Evolutionary conservation across 2,888 invertebrate species (phyloP), one percentile per base, ranked within the genome.

Genomic region (Cantharis flavilabris): DNA sequence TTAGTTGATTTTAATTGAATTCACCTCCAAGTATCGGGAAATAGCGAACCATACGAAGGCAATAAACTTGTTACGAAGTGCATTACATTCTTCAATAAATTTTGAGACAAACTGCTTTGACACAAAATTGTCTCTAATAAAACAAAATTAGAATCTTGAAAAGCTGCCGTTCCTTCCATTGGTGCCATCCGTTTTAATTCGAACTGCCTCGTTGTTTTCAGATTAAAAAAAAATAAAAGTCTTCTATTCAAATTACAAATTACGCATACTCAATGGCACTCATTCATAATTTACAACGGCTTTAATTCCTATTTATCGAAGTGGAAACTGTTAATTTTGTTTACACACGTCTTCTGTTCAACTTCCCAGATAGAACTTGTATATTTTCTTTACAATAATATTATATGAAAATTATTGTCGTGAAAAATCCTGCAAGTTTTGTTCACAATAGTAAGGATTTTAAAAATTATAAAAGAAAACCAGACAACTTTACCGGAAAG

Each of bases 1-100:
- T 83, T 84, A 84, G 85, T 82, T 82, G 82, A 82, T 84, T 83
- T 81, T 84, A 83, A 83, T 85, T 83, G 82, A 84, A 84, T 84
- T 83, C 80, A 67, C 65, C 72, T 63, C 69, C 30, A 76, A 76
- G 77, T 75, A 77, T 79, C 75, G 72, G 49, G 77, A 75, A 73
- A 76, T 77, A 33, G 74, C 70, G 62, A 26, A 20, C 63, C 23
- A 20, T 62, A 20, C 16, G 23, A 49, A 71, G 63, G 62, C 71
- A 62, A 71, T 63, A 71, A 71, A 71, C 71, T 71, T 63, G 49
- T 71, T 26, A 63, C 63, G 71, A 63, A 67, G 18, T 67, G 26
- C 65, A 67, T 49, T 49, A 49, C 49, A 49, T 49, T 49, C n/a
- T 49, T 49, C 49, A n/a, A 49, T 49, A 49, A 49, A 49, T 49